phyloP scores from a whole-genome alignment of 2,113 vertebrate genomes.

The Todiramphus chloris region DNA sequence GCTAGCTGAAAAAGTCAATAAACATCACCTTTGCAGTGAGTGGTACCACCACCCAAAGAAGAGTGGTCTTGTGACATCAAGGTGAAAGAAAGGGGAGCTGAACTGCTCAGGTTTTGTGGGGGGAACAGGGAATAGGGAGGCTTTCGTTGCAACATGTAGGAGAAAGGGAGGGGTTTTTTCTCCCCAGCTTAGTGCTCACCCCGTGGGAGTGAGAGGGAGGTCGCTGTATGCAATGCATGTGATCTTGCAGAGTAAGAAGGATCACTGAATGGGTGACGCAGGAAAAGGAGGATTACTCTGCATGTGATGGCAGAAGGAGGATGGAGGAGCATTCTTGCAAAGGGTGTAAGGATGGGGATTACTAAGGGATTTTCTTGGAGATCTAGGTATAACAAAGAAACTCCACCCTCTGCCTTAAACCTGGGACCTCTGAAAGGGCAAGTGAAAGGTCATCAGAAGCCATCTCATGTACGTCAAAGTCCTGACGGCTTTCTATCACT shows the following conservation, averaged over 20 bases:
- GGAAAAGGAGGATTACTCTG: conserved; percentile 34
- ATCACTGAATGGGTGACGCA: conserved; percentile 26
- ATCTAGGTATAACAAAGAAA: neutral
- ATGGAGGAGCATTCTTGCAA: neutral
- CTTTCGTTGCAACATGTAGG: neutral
- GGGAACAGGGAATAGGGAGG: neutral
- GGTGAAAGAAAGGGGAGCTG: neutral
- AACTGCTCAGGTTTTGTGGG: neutral
- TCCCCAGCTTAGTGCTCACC: neutral
- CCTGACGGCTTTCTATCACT: neutral
- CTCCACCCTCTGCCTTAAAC: neutral
- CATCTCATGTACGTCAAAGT: neutral
- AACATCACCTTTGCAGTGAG: neutral
- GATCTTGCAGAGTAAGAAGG: conserved; percentile 30
- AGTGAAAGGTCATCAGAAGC: neutral
- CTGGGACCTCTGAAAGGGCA: neutral
- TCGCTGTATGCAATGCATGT: neutral
- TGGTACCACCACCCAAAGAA: neutral
- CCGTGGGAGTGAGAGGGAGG: neutral
- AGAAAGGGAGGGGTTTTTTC: neutral
- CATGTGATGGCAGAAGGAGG: conserved; percentile 42
- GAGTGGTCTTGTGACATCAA: neutral
- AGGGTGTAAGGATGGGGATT: neutral
- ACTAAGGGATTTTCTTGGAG: neutral
- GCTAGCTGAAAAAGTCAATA: neutral